These are phyloP conservation scores for Ammospiza maritima DNA, from an alignment of 2,797 vertebrate genomes.

Conservation along the genomic window DNA sequence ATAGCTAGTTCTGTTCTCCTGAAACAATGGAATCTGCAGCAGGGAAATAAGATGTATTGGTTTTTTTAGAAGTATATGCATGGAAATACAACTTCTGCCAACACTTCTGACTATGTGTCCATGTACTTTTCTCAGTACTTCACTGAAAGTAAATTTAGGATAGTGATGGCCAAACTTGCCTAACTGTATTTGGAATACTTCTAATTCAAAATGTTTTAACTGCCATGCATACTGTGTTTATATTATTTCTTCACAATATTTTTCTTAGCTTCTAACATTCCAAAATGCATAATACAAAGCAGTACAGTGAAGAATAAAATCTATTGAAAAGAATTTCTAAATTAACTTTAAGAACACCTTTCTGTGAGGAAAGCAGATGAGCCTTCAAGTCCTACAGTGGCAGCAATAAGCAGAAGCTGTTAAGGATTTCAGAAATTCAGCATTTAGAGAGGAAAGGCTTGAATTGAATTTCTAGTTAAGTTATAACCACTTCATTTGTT, in stretches of 20 bases:
- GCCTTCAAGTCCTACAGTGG: not conserved
- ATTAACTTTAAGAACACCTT: not conserved
- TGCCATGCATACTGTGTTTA: not conserved
- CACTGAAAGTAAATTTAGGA: not conserved
- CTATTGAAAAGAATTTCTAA: not conserved
- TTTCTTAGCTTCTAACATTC: not conserved
- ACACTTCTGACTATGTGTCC: not conserved
- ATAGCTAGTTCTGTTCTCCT: not conserved
- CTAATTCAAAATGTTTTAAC: not conserved
- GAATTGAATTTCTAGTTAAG: not conserved
- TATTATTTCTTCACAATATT: not conserved
- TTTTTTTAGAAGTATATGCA: not conserved
- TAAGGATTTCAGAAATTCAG: not conserved
- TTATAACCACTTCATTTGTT: not conserved
- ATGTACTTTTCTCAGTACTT: not conserved
- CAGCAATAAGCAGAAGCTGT: not conserved
- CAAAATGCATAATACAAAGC: not conserved
- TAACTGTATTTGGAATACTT: not conserved
- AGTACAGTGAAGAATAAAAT: not conserved
- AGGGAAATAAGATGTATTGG: not conserved
- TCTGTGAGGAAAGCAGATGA: not conserved
- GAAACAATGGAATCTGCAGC: not conserved
- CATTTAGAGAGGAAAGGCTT: not conserved
- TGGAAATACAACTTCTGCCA: not conserved
- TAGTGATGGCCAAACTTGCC: not conserved